Conservation (phyloP, 2,113 vertebrate genomes). For the Lasiurus cinereus region DNA sequence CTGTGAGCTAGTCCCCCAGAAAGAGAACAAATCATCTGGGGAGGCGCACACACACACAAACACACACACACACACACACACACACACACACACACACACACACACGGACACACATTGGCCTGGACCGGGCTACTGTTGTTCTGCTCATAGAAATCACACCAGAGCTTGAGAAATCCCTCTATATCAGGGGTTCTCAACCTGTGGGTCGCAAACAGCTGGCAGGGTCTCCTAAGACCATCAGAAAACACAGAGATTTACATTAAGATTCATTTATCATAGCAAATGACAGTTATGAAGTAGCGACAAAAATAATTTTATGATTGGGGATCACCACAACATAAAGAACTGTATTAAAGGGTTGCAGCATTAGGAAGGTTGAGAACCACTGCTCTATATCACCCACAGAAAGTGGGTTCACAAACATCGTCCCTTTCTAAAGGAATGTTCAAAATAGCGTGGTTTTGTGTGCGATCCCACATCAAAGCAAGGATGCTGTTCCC, state of each 20-base stretch:
- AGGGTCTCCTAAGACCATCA: too few relatives aligned
- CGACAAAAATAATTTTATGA: too few relatives aligned
- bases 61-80: too few relatives aligned
- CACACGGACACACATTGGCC: neutral
- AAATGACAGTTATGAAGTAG: too few relatives aligned
- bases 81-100: too few relatives aligned
- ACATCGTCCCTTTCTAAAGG: constrained; percentile 67
- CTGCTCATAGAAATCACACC: constrained; percentile 75
- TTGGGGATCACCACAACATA: too few relatives aligned
- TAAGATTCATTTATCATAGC: too few relatives aligned
- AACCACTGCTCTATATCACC: constrained; percentile 72
- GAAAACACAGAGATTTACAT: too few relatives aligned
- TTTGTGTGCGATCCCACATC: constrained; percentile 71
- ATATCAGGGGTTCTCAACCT: neutral
- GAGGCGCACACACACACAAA: neutral
- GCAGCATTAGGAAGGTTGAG: too few relatives aligned
- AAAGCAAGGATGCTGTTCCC: constrained; percentile 78
- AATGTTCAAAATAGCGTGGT: constrained; percentile 74
- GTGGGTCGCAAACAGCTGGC: too few relatives aligned
- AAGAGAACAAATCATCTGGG: constrained; percentile 12
- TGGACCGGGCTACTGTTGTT: constrained; percentile 73
- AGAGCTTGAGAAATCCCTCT: constrained; percentile 85
- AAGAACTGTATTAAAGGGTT: too few relatives aligned
- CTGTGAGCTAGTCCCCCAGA: neutral
- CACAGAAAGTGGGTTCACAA: constrained; percentile 81